Base-by-base conservation (phyloP, 2,113 vertebrate genomes). In the Trematocara stigmaticum region DNA sequence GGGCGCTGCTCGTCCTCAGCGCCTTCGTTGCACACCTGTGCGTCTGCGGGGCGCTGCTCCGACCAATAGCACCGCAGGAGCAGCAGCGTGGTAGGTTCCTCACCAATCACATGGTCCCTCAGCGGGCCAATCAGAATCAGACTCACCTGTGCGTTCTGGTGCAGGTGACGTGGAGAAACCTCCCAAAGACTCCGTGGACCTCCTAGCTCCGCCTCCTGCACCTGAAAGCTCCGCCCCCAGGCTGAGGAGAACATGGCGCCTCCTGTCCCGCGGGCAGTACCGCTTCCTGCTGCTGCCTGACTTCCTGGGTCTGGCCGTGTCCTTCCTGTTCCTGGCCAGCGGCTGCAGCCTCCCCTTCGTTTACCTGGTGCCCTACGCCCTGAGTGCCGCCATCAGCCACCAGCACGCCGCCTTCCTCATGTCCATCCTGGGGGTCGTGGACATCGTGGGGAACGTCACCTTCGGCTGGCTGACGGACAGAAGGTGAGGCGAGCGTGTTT, bases 261-360 rank as follows among this genome's bases (percentile, higher is more conserved):
- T 90, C 85, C 53, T 85, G 35, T 90, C 90, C n/a, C 9, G 95
- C 87, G 93, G 96, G 79, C 97, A 98, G 86, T 98, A 97, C 89
- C 92, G 91, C 34, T 99, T 99, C 92, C 92, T 98, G 79, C 93
- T 98, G 84, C 96, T 95, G 94, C 96, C 98, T 1, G 96, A 97
- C 90, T 99, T 99, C 59, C 88, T 97, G 80, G 94, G 97, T 47
- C 94, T 99, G 79, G 96, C 97, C 5, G 82, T 94, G 52, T 99
- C 98, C 1, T 94, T 99, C 92, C 93, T 99, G 83, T 97, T 99
- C 45, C 96, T 99, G 94, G 98, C 98, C 56, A 97, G 97, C 4
- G 98, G 98, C 90, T 99, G 98, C 90, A 99, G 98, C 84, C 96
- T 98, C 85, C 98, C 98, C 13, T 99, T 99, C 57, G 98, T 99